phyloP scores from a whole-genome alignment of 2,797 vertebrate genomes.

The Premnoplex brunnescens region DNA sequence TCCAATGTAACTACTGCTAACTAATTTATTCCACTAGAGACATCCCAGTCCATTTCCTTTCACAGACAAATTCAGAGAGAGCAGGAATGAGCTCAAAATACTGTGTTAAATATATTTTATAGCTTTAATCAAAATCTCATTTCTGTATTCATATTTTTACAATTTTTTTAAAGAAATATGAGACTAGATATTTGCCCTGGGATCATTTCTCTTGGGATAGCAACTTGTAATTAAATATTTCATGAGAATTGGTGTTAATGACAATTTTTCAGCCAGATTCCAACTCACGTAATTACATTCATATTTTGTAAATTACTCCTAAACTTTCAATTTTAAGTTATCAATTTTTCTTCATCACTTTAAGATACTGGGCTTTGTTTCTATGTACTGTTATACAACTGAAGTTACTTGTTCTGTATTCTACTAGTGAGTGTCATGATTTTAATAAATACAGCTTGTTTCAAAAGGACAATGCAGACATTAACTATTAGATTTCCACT shows the following conservation, averaged over 20 bases:
- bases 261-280: not conserved
- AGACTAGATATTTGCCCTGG: not conserved
- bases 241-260: not conserved
- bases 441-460: not conserved
- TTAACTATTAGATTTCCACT: not conserved
- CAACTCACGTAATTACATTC: not conserved
- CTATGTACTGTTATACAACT: not conserved
- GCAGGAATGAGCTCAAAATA: not conserved
- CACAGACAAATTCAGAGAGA: not conserved
- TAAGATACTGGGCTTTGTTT: not conserved
- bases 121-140: not conserved
- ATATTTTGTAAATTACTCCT: not conserved
- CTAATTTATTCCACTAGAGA: not conserved
- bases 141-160: not conserved
- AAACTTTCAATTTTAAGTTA: not conserved
- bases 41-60: not conserved
- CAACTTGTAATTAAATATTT: not conserved
- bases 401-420: not conserved
- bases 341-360: not conserved
- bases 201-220: not conserved
- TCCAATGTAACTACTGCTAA: not conserved
- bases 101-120: not conserved
- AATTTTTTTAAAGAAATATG: not conserved
- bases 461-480: not conserved
- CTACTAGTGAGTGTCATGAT: not conserved